These are phyloP conservation scores for Drosophila tani DNA, from an alignment of 1,140 invertebrate genomes.

Conservation along the genomic window DNA sequence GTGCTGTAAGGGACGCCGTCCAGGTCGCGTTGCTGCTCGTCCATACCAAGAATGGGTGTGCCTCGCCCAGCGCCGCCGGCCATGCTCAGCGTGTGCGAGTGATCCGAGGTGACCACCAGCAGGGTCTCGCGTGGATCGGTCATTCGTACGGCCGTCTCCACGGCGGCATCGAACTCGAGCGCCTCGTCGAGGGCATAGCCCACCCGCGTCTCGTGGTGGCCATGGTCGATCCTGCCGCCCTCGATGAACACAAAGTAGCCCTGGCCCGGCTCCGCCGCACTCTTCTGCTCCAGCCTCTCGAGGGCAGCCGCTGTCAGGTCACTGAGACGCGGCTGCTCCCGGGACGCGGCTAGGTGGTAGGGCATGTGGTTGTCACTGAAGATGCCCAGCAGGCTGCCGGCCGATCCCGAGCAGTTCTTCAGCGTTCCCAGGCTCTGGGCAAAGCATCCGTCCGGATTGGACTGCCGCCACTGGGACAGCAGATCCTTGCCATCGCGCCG, in stretches of 20 bases:
- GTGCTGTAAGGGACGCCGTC: conserved; percentile 87
- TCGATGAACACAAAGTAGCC: conserved; percentile 89
- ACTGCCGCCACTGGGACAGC: conserved; percentile 85
- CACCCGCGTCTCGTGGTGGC: conserved; percentile 88
- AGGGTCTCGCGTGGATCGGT: conserved; percentile 88
- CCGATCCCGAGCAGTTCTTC: conserved; percentile 58
- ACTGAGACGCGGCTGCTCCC: conserved; percentile 89
- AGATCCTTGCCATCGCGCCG: conserved; percentile 86
- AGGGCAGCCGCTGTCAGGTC: conserved; percentile 92
- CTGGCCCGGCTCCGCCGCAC: conserved; percentile 70
- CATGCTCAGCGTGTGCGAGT: conserved; percentile 89
- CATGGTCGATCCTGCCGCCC: conserved; percentile 90
- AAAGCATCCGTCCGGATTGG: conserved; percentile 85
- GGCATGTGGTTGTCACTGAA: conserved; percentile 86
- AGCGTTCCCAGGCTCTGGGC: conserved; percentile 87
- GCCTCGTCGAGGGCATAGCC: conserved; percentile 89
- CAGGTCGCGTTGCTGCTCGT: conserved; percentile 39
- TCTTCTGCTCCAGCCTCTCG: conserved; percentile 86
- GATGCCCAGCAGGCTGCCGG: conserved; percentile 85
- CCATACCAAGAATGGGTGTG: conserved; percentile 88
- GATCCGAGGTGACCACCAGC: conserved; percentile 89
- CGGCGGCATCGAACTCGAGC: conserved; percentile 88
- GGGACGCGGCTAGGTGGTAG: conserved; percentile 86
- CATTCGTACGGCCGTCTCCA: conserved; percentile 87
- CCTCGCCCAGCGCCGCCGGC: conserved; percentile 89